Evolutionary conservation across 1,140 invertebrate genomes (phyloP).

Genomic region (Drosophila serrata): DNA sequence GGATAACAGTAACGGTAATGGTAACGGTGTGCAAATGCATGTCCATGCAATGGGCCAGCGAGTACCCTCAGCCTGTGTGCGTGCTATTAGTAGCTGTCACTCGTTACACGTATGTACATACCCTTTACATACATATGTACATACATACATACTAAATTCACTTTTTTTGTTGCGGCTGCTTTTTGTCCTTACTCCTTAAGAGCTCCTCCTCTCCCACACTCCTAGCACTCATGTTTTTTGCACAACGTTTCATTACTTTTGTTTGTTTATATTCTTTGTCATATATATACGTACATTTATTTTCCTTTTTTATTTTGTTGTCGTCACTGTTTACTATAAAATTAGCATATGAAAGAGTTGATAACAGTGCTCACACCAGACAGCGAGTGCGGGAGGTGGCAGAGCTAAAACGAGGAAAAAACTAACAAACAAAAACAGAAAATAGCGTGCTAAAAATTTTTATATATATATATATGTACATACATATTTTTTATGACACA

Average conservation of each 20-base stretch:
- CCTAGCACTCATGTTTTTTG: slow-evolving; percentile 28
- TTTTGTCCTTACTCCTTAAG: slow-evolving; percentile 23
- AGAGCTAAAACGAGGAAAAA: slow-evolving; percentile 7
- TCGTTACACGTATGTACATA: slow-evolving; percentile 35
- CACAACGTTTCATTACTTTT: slow-evolving; percentile 33
- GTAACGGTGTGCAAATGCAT: slow-evolving; percentile 17
- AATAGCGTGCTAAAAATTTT: neutral
- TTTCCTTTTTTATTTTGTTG: neutral
- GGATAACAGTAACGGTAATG: slow-evolving; percentile 1
- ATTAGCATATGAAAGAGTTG: slow-evolving; percentile 68
- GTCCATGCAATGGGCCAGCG: slow-evolving; percentile 6
- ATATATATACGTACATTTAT: slow-evolving; percentile 1
- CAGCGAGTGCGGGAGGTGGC: neutral
- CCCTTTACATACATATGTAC: slow-evolving; percentile 1
- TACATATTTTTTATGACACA: neutral
- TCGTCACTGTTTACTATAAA: slow-evolving; percentile 65
- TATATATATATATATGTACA: neutral
- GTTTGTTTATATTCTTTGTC: slow-evolving; percentile 26
- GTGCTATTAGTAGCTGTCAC: slow-evolving; percentile 67
- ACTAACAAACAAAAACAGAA: slow-evolving; percentile 22
- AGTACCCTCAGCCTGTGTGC: slow-evolving; percentile 6
- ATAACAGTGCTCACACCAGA: slow-evolving; percentile 19
- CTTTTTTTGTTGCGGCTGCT: slow-evolving; percentile 29
- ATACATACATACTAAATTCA: slow-evolving; percentile 4
- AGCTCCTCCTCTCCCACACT: neutral